Evolutionary conservation across 1,140 invertebrate species (phyloP).

Genomic region (Drosophila sproati): DNA sequence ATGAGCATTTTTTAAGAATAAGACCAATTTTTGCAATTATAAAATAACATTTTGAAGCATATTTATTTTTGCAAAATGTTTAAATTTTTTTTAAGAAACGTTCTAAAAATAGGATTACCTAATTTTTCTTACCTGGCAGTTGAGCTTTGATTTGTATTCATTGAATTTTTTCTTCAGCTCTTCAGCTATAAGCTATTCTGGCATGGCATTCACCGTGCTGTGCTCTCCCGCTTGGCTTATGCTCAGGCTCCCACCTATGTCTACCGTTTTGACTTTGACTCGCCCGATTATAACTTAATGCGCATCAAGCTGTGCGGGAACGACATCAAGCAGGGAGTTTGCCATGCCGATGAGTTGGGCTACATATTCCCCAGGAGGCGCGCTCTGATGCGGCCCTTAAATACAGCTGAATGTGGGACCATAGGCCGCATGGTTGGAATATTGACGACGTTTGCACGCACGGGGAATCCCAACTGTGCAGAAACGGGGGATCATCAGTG

Average conservation of each 20-base stretch:
- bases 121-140: too few species aligned
- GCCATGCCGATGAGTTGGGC: constrained; percentile 88
- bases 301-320: constrained; percentile 69
- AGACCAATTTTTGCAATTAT: too few species aligned
- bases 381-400: constrained; percentile 69
- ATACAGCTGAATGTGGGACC: constrained; percentile 62
- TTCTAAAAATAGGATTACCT: too few species aligned
- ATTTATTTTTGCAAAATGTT: too few species aligned
- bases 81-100: too few species aligned
- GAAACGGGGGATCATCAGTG: constrained; percentile 48
- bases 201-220: constrained; percentile 77
- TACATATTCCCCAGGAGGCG: constrained; percentile 86
- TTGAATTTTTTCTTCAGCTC: constrained; percentile 20
- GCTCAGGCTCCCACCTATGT: constrained; percentile 82
- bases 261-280: constrained; percentile 84
- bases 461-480: constrained; percentile 73
- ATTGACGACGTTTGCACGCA: constrained; percentile 84
- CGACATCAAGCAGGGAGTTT: constrained; percentile 76
- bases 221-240: constrained; percentile 65
- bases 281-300: constrained; percentile 63
- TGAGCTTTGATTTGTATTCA: not conserved
- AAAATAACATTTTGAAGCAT: too few species aligned
- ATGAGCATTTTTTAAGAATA: too few species aligned
- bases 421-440: constrained; percentile 82
- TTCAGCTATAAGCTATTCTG: constrained; percentile 83